These are phyloP conservation scores for Zingel zingel DNA, from an alignment of 2,113 vertebrate species.

Conservation along the genomic window DNA sequence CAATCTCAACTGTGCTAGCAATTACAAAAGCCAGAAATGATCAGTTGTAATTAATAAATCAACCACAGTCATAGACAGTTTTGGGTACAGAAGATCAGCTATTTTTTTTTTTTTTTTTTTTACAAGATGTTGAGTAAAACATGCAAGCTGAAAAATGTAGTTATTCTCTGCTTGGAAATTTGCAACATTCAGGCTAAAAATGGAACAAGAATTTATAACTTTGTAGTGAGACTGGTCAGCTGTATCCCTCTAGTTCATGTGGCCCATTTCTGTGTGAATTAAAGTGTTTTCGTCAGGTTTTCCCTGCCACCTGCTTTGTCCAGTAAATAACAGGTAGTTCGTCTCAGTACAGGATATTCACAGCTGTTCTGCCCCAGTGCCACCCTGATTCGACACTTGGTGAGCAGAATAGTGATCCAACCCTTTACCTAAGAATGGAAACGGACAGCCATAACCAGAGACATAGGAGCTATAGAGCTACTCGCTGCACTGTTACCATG, in stretches of 20 bases:
- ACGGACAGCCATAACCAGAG: slow-evolving; percentile 73
- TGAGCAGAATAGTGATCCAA: slow-evolving; percentile 69
- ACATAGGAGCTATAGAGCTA: slow-evolving; percentile 70
- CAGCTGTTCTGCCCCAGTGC: slow-evolving; percentile 55
- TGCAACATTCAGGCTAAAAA: slow-evolving; percentile 7
- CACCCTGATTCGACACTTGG: slow-evolving; percentile 50
- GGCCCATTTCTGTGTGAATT: slow-evolving; percentile 4
- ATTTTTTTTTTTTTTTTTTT: background rate
- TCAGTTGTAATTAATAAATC: slow-evolving; percentile 41
- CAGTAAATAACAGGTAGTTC: slow-evolving; percentile 11
- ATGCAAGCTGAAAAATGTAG: background rate
- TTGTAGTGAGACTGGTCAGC: background rate
- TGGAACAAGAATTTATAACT: background rate
- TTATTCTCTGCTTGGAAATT: slow-evolving; percentile 5
- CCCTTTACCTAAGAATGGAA: slow-evolving; percentile 67
- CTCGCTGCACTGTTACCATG: slow-evolving; percentile 75
- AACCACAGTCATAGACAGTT: slow-evolving; percentile 1
- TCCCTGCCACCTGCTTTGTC: slow-evolving; percentile 2
- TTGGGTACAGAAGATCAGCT: background rate
- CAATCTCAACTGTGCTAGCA: slow-evolving; percentile 51
- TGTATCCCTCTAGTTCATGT: background rate
- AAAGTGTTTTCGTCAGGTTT: slow-evolving; percentile 32
- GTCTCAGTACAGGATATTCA: slow-evolving; percentile 31
- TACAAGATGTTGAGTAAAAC: background rate
- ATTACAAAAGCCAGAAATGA: slow-evolving; percentile 27